phyloP scores from a whole-genome alignment of 2,888 invertebrate species.

The Oxycera nigricornis region DNA sequence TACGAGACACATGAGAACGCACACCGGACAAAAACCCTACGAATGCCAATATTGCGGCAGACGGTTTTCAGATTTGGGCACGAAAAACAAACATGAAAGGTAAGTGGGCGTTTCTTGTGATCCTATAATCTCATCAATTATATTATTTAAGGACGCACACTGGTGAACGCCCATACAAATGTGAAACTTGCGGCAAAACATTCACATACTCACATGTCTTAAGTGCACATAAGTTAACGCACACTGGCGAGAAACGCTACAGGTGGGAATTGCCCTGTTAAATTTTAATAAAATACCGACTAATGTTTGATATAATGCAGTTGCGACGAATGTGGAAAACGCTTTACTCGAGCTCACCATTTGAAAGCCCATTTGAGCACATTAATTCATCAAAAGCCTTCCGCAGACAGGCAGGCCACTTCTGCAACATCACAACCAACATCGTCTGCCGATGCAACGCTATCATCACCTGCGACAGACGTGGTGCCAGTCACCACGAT shows the following conservation, averaged over 20 bases:
- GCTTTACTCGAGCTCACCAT: slow-evolving; percentile 58
- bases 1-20: slow-evolving; percentile 60
- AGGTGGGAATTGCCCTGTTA: slow-evolving; percentile 50
- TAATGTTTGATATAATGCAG: slow-evolving; percentile 47
- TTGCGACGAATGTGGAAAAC: slow-evolving; percentile 58
- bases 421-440: neutral
- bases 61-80: slow-evolving; percentile 59
- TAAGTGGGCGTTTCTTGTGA: slow-evolving; percentile 44
- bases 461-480: neutral
- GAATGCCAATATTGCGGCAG: slow-evolving; percentile 58
- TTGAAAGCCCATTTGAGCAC: slow-evolving; percentile 60
- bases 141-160: slow-evolving; percentile 56
- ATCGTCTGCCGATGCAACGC: neutral
- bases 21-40: slow-evolving; percentile 59
- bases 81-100: slow-evolving; percentile 61
- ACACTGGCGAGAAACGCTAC: slow-evolving; percentile 60
- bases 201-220: slow-evolving; percentile 60
- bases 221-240: slow-evolving; percentile 57
- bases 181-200: slow-evolving; percentile 58
- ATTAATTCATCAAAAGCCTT: slow-evolving; percentile 54
- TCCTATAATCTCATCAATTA: neutral
- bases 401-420: slow-evolving; percentile 5
- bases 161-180: slow-evolving; percentile 58
- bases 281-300: neutral
- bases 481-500: neutral